phyloP scores from a whole-genome alignment of 2,797 vertebrate genomes.

The Momotus momota region DNA sequence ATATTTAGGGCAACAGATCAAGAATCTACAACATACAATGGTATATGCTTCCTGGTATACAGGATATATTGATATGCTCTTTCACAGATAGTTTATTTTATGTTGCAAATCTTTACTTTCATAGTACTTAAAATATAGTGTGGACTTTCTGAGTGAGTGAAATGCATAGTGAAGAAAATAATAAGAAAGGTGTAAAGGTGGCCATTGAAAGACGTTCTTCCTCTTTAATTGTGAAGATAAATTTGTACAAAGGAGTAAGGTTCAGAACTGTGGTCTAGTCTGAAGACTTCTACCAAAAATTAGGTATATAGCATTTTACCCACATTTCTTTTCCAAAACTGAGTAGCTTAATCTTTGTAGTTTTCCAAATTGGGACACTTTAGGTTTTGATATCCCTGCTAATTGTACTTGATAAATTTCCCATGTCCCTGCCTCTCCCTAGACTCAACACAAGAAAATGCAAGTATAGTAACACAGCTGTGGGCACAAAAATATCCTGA shows the following conservation, averaged over 20 bases:
- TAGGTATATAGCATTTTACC: background rate
- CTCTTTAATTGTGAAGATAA: background rate
- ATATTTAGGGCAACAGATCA: background rate
- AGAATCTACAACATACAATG: background rate
- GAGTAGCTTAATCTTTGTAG: background rate
- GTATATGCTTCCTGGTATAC: background rate
- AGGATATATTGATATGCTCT: background rate
- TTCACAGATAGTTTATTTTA: background rate
- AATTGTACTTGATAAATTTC: background rate
- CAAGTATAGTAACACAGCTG: slow-evolving; percentile 64
- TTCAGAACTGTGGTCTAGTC: background rate
- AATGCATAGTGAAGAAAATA: background rate
- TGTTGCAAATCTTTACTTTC: background rate
- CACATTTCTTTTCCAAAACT: background rate
- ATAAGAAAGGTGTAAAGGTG: background rate
- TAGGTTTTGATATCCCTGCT: background rate
- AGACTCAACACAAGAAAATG: slow-evolving; percentile 20
- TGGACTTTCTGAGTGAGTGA: background rate
- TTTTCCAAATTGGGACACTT: background rate
- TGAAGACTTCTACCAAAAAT: background rate
- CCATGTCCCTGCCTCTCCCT: background rate
- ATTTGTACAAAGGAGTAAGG: background rate
- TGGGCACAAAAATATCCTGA: slow-evolving; percentile 48
- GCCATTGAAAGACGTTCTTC: background rate
- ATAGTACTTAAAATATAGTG: background rate